Evolutionary conservation across 2,888 invertebrate species (phyloP), one percentile per base, ranked within the genome.

Genomic region (Amphipyra tragopoginis): DNA sequence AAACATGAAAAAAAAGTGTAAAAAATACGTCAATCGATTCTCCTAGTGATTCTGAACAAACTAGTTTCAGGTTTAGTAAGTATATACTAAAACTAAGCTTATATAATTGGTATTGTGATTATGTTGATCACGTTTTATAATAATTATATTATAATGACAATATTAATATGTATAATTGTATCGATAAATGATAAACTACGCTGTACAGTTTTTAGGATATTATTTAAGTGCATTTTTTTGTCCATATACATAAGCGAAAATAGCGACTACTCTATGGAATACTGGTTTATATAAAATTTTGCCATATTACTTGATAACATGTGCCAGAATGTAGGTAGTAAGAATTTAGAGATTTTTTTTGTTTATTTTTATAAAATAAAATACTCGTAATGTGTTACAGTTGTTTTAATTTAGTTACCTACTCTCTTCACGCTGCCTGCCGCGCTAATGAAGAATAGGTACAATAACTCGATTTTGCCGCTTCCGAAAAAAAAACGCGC

Each of bases 331-430:
- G 11, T 71, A 65, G 60, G 8, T 65, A 60, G n/a, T 63, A 72
- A 66, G 52, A 45, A 40, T 55, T 62, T 47, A 65, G 52, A 36
- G 54, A 51, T 40, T 53, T 63, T 64, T 52, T 58, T 54, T 66
- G 52, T 68, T 61, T 49, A 65, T 70, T 75, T 80, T 77, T 82
- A 76, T 82, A 80, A 72, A 82, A 79, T 82, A 82, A 77, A 73
- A 66, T 72, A 66, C 63, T 74, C 49, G 56, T 63, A 49, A 61
- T 47, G 38, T 74, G 59, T 50, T 67, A 42, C 50, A 29, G 44
- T 26, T 38, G 39, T 70, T 66, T 62, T 53, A 29, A 29, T 29
- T 29, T 29, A 29, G 4, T 29, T 29, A 29, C 5, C 7, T n/a
- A n/a, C n/a, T n/a, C n/a, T n/a, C n/a, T n/a, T n/a, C n/a, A n/a